A percentile compares a stretch with the other conserved stretches of the same genome.
Conservation (phyloP, 2,797 vertebrate genomes). For the Tachyglossus aculeatus region DNA sequence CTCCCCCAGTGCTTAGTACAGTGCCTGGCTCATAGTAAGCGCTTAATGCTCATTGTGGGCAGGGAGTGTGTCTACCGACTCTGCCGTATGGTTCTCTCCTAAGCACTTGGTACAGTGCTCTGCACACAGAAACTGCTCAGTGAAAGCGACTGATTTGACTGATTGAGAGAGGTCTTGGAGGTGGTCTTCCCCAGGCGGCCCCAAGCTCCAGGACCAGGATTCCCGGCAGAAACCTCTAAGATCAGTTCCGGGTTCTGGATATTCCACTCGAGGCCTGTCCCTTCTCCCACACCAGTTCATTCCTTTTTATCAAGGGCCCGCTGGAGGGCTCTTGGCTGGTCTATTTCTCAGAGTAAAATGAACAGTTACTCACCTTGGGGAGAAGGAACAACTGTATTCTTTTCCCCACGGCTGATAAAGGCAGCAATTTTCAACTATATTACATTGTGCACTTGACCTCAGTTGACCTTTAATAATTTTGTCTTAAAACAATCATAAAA, state of each 20-base stretch:
- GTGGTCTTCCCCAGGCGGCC: too few species aligned
- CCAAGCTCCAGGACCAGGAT: too few species aligned
- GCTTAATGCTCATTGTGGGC: too few species aligned
- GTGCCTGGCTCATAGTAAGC: too few species aligned
- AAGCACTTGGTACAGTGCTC: too few species aligned
- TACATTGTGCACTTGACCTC: conserved; percentile 29
- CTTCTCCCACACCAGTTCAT: neutral
- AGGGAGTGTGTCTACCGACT: too few species aligned
- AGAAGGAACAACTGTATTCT: conserved; percentile 22
- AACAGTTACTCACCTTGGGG: conserved; percentile 13
- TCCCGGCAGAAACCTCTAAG: too few species aligned
- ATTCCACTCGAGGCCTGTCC: neutral
- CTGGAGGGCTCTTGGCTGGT: neutral
- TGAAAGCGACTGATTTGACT: too few species aligned
- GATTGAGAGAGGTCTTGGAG: too few species aligned
- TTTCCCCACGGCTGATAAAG: conserved; percentile 41
- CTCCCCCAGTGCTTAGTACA: too few species aligned
- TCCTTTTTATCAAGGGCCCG: neutral
- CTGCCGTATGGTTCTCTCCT: too few species aligned
- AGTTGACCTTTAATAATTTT: conserved; percentile 54
- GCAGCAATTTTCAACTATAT: conserved; percentile 24
- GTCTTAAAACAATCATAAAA: conserved; percentile 56
- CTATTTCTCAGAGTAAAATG: neutral
- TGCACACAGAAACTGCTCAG: too few species aligned
- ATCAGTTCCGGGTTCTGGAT: neutral